Base-by-base conservation (phyloP, 2,113 vertebrate species). In the Tenebrosternarchus preto region DNA sequence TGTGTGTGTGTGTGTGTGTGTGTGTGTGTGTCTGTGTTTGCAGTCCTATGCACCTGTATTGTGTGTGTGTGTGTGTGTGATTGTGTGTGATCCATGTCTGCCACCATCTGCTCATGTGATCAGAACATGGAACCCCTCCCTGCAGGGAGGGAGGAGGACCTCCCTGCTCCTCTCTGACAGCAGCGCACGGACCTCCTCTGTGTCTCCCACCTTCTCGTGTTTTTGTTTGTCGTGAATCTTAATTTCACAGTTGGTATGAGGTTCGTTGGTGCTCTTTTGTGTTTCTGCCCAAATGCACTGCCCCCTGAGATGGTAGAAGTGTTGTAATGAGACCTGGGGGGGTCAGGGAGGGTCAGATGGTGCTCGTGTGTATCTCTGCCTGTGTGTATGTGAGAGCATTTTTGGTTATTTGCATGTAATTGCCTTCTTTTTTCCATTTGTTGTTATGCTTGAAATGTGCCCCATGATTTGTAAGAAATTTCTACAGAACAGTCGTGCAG, bases 341-440 rank as follows among this genome's bases (percentile, higher is more conserved):
- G 33, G n/a, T n/a, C 50, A 0, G 74, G 2, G 22, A 15, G 43
- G 78, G 79, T 78, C 79, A 78, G 63, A 73, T 22, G 56, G 55
- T 29, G 53, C 16, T 81, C 69, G 31, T 76, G 73, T 81, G 70
- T 67, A 15, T n/a, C 36, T 25, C n/a, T 70, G 63, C 15, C 24
- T 43, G 16, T 50, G 46, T 53, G 67, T 57, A 59, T 4, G 43
- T 84, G 50, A 36, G 66, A 31, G 20, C 20, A 0, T 55, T 53
- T 79, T 24, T 83, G 43, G 64, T 53, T 43, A 76, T 83, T 80
- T 73, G 78, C 73, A 80, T 81, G 61, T 69, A 66, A 84, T 77
- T 84, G 12, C 73, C 36, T 73, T 73, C n/a, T 57, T 63, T 50
- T 66, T 16, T n/a, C n/a, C 3, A 2, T 63, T 59, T 75, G 57